Evolutionary conservation across 2,888 invertebrate genomes (phyloP), one percentile per base, ranked within the genome.

Genomic region (Autographa pulchrina): DNA sequence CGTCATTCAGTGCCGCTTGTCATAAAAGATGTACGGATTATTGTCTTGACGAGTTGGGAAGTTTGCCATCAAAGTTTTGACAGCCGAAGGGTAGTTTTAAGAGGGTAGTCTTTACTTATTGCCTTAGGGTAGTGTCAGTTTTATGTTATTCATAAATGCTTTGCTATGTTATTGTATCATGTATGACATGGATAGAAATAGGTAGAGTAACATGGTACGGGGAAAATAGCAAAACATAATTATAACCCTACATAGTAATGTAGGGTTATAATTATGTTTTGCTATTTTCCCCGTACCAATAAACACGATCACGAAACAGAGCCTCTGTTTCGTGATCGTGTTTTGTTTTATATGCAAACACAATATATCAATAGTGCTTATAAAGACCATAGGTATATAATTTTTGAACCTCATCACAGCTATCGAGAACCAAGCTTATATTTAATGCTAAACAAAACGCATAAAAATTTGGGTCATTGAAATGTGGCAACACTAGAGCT

Each of bases 381-480:
- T 43, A 16, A 43, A 43, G 16, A 43, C 43, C 16, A 43, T 4
- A n/a, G n/a, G n/a, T n/a, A 43, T 14, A 25, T 4, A 16, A 43
- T 43, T 43, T 6, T 43, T 43, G 14, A 43, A 16, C 16, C 43
- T 43, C 43, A 43, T 16, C 43, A 43, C 14, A 16, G 4, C 38
- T 38, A 9, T 14, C 43, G 14, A 43, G 16, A 41, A 48, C n/a
- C 52, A 18, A 9, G 14, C 9, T 9, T 18, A 54, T 20, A 54
- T 14, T 9, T 31, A 32, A 52, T 20, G 38, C 16, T 38, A 25
- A 63, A 68, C 43, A 38, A 41, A 68, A 54, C 43, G 31, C 60
- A 16, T 65, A 65, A 65, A 62, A 38, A 78, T 70, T 56, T 74
- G 65, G 77, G 77, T 77, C 70, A 79, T 25, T 18, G 32, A 69